Evolutionary conservation across 2,888 invertebrate genomes (phyloP), one percentile per base, ranked within the genome.

Genomic region (Nudaria mundana): DNA sequence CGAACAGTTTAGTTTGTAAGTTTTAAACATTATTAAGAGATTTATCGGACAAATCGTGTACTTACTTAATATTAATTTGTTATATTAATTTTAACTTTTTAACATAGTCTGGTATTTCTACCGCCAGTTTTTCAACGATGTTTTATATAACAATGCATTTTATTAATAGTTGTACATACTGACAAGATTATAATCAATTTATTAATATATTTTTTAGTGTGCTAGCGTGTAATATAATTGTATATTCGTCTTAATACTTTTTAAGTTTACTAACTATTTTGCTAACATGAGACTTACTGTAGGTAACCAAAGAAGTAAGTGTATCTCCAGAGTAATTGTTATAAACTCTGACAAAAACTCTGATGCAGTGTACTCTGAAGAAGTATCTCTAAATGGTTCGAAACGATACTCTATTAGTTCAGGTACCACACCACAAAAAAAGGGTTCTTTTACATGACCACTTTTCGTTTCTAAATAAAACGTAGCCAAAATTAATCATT

Each of bases 1-100:
- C 50, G 40, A 35, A 34, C 11, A 11, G 34, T 32, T 26, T 46
- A 55, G 40, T 39, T 25, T 33, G 16, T 53, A 54, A 45, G 37
- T 49, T 14, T 42, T 36, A 28, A 31, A 12, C 43, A 35, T 5
- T 50, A 45, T 30, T 15, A 33, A 54, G 41, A 50, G 34, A 23
- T 10, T 4, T 4, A 5, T 36, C 15, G 41, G 38, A 46, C 39
- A 50, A 47, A 51, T 30, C 23, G 34, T 38, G 33, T 33, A 24
- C 13, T 30, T 34, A 30, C 4, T 30, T 30, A n/a, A n/a, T n/a
- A n/a, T n/a, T n/a, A n/a, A n/a, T n/a, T n/a, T n/a, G n/a, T n/a
- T 35, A 25, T 31, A 20, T 18, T 14, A 13, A 12, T 22, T 23
- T 14, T 22, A 26, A 35, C 26, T 22, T 10, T 1, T n/a, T n/a